These are phyloP conservation scores for Drosophila mimetica DNA, from an alignment of 2,888 invertebrate genomes.

Conservation along the genomic window DNA sequence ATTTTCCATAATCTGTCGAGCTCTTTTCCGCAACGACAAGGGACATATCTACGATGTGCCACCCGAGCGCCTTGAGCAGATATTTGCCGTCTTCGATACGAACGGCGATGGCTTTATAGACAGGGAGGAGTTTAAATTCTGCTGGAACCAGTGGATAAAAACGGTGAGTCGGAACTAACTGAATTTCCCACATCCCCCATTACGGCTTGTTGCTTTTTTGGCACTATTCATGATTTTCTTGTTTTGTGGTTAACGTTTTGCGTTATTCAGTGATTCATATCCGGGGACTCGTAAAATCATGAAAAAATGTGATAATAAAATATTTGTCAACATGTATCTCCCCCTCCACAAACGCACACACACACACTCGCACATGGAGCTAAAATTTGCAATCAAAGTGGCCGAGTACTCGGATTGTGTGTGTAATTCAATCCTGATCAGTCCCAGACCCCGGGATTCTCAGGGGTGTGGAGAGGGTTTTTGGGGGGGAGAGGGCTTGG, in stretches of 20 bases:
- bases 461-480: conserved; percentile 8
- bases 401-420: conserved; percentile 77
- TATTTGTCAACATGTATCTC: conserved; percentile 78
- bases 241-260: conserved; percentile 50
- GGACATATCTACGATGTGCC: conserved; percentile 93
- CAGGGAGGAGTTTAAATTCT: conserved; percentile 92
- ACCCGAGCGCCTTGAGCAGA: conserved; percentile 89
- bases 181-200: neutral
- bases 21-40: conserved; percentile 93
- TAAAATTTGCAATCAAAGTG: conserved; percentile 75
- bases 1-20: conserved; percentile 92
- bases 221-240: conserved; percentile 41
- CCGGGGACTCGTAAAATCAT: conserved; percentile 80
- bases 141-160: conserved; percentile 97
- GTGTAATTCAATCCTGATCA: conserved; percentile 82
- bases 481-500: conserved; percentile 60
- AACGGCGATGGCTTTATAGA: conserved; percentile 91
- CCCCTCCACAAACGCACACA: conserved; percentile 42
- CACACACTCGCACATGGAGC: conserved; percentile 17
- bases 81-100: conserved; percentile 92
- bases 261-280: conserved; percentile 79
- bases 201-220: neutral
- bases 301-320: conserved; percentile 80
- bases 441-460: conserved; percentile 33
- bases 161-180: conserved; percentile 85